Conservation (phyloP, 2,113 vertebrate species). For the Brevimyrus niger region DNA sequence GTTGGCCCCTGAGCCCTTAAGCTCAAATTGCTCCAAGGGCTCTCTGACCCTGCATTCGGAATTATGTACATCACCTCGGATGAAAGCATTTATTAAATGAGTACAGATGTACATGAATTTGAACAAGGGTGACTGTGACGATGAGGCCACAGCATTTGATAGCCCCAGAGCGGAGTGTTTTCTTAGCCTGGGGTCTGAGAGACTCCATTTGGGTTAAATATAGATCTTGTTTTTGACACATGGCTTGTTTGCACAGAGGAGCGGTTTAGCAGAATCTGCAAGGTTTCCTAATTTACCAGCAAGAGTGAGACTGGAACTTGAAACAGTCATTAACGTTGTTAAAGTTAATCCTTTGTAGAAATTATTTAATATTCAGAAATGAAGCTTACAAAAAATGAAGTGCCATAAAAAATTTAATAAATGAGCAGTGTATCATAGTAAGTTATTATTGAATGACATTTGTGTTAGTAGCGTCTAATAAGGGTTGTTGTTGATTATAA, state of each 20-base stretch:
- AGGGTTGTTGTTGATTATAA: background rate
- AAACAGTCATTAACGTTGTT: background rate
- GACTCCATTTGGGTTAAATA: background rate
- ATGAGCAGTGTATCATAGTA: background rate
- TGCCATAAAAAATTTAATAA: background rate
- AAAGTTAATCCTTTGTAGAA: background rate
- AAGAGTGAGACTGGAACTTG: background rate
- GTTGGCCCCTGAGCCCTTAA: background rate
- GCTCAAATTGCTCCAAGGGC: background rate
- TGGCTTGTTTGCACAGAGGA: background rate
- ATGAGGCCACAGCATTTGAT: background rate
- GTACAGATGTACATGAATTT: background rate
- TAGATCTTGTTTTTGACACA: background rate
- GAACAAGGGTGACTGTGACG: background rate
- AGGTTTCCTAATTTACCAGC: background rate
- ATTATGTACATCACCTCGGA: background rate
- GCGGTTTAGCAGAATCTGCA: background rate
- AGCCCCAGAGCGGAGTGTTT: background rate
- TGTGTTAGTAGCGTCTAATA: background rate
- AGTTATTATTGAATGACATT: conserved; percentile 8
- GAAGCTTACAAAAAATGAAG: background rate
- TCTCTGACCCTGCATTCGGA: background rate
- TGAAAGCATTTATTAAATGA: background rate
- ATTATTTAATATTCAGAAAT: background rate
- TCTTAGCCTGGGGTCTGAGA: background rate